Evolutionary conservation across 2,113 vertebrate species (phyloP).

Genomic region (Nematolebias whitei): DNA sequence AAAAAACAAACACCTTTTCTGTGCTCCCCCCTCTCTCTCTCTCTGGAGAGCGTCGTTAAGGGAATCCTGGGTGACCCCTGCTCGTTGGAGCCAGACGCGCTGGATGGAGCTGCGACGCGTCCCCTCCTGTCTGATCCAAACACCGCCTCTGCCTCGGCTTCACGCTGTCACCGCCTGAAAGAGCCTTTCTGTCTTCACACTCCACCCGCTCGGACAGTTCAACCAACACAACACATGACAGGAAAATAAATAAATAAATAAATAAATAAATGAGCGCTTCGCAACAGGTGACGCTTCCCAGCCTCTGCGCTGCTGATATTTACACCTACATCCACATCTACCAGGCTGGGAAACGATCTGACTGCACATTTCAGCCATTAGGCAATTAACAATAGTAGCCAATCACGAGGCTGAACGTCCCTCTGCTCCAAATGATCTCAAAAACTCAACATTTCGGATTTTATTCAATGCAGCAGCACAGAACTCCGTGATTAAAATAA

Average conservation of each 20-base stretch:
- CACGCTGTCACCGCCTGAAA: constrained; percentile 10
- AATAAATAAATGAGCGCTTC: background rate
- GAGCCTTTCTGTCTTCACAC: constrained; percentile 10
- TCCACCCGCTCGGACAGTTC: background rate
- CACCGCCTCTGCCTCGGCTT: background rate
- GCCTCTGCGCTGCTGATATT: no score
- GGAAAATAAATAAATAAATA: background rate
- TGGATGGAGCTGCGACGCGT: constrained; percentile 38
- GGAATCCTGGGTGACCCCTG: constrained; percentile 66
- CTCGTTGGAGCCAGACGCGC: constrained; percentile 57
- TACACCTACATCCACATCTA: no score
- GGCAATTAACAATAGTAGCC: no score
- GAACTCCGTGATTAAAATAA: no score
- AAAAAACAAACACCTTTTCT: background rate
- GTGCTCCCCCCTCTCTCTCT: background rate
- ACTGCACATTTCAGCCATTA: no score
- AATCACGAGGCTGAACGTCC: no score
- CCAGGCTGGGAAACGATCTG: no score
- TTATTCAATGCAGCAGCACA: no score
- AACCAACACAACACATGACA: background rate
- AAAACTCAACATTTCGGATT: no score
- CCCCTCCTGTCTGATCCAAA: constrained; percentile 35
- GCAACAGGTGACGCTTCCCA: constrained; percentile 6
- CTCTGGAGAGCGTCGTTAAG: constrained; percentile 54
- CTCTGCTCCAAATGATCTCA: no score